These are phyloP conservation scores for Bolborhynchus lineola DNA, from an alignment of 2,113 vertebrate species.

Conservation along the genomic window DNA sequence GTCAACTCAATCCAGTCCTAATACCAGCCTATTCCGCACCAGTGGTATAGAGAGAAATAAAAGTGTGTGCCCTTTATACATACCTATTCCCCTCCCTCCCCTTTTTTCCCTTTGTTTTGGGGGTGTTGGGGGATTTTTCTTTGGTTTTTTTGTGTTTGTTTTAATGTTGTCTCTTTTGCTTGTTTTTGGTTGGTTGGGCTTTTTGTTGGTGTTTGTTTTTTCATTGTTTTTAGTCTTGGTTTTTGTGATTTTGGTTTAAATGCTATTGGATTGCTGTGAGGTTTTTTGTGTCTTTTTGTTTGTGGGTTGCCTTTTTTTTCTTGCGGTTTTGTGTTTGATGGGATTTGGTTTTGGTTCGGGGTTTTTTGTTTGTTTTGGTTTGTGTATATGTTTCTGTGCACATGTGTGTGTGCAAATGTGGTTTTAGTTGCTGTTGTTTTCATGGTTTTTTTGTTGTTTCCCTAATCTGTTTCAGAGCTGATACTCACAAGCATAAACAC, in stretches of 20 bases:
- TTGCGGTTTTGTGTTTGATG: background rate
- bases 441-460: background rate
- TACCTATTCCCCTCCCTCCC: background rate
- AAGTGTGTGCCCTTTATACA: background rate
- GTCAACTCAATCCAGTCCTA: background rate
- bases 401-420: too few species aligned
- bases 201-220: background rate
- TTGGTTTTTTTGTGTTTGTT: background rate
- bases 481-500: background rate
- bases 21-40: background rate
- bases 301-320: background rate
- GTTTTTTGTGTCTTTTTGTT: background rate
- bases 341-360: background rate
- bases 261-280: background rate
- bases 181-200: background rate
- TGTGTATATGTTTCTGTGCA: background rate
- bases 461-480: background rate
- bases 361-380: background rate
- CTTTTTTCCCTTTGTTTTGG: background rate
- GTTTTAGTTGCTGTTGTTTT: background rate
- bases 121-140: background rate
- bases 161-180: background rate
- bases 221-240: too few species aligned
- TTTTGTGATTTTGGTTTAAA: background rate
- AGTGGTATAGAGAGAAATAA: background rate